Conservation (phyloP, 2,888 invertebrate genomes). For the Metopia argyrocephala region DNA sequence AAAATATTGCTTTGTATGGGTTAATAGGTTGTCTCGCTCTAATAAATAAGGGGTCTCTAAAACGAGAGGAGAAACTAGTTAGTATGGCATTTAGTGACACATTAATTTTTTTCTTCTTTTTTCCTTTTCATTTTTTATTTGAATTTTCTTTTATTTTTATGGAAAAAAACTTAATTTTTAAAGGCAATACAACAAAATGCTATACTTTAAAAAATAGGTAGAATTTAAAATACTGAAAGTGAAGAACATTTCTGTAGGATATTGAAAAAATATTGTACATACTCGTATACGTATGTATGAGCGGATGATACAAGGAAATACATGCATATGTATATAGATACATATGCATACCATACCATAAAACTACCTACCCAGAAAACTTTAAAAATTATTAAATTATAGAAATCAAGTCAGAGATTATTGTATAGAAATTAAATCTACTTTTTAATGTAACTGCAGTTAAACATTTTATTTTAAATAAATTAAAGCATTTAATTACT, state of each 20-base stretch:
- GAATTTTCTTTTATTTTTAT: not conserved
- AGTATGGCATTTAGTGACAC: slow-evolving; percentile 63
- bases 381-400: too few species aligned
- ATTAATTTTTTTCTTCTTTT: slow-evolving; percentile 48
- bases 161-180: slow-evolving; percentile 25
- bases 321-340: too few species aligned
- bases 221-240: not conserved
- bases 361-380: too few species aligned
- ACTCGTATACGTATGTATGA: too few species aligned
- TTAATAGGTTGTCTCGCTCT: slow-evolving; percentile 62
- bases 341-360: too few species aligned
- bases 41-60: slow-evolving; percentile 58
- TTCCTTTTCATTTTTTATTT: not conserved
- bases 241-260: not conserved
- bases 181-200: not conserved
- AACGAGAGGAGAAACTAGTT: slow-evolving; percentile 55
- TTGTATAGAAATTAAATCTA: too few species aligned
- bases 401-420: too few species aligned
- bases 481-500: too few species aligned
- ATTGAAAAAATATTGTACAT: too few species aligned
- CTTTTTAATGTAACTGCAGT: too few species aligned
- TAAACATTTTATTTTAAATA: too few species aligned
- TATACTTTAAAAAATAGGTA: slow-evolving; percentile 26
- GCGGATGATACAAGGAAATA: too few species aligned
- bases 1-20: slow-evolving; percentile 30